phyloP scores from a whole-genome alignment of 92 coral and sea anemone genomes.

The Pocillopora meandrina region DNA sequence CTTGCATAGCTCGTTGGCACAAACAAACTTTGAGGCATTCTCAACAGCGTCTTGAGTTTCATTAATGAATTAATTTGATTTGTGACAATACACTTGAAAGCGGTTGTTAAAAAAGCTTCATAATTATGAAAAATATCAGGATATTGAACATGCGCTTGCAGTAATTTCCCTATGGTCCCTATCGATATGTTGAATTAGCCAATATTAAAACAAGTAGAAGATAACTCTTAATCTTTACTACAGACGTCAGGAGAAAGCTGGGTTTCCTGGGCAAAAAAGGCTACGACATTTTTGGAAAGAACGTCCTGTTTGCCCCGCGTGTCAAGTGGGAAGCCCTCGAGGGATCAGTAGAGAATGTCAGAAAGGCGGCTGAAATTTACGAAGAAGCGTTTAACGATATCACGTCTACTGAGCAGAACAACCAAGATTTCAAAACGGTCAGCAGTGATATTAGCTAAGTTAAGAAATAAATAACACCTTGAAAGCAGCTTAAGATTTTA shows the following conservation, averaged over 20 bases:
- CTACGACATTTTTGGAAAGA: conserved; percentile 17
- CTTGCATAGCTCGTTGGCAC: no score
- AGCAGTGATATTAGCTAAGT: background rate
- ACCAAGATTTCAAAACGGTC: background rate
- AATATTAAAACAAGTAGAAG: no score
- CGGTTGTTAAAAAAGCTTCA: no score
- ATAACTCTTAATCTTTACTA: background rate
- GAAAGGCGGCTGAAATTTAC: conserved; percentile 2
- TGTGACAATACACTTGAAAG: no score
- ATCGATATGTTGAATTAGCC: no score
- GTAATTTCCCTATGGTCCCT: no score
- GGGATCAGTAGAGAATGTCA: background rate
- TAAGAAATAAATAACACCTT: background rate
- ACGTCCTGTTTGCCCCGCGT: background rate
- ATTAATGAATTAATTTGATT: no score
- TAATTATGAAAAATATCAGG: no score
- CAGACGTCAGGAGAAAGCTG: background rate
- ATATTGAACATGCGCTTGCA: no score
- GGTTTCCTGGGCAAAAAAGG: background rate
- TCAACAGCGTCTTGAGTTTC: no score
- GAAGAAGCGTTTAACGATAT: background rate
- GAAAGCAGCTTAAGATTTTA: no score
- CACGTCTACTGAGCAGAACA: background rate
- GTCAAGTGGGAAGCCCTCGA: background rate
- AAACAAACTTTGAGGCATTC: no score